Evolutionary conservation across 2,888 invertebrate species (phyloP), one percentile per base, ranked within the genome.

Genomic region (Biston stratarius): DNA sequence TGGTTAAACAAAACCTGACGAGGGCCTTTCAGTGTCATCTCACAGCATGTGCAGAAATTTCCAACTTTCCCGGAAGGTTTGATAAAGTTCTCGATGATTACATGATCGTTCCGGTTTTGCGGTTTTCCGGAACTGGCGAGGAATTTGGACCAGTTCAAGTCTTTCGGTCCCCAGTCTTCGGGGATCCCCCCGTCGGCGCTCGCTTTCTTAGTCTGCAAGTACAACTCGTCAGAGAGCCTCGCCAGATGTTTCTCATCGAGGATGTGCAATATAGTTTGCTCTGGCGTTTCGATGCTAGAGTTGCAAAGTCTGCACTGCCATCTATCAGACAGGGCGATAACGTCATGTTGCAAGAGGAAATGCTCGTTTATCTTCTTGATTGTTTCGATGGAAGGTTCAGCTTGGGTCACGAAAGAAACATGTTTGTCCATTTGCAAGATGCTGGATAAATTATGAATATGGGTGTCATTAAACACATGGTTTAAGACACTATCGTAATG

Each of bases 131-230:
- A 89, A 61, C 89, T 88, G 10, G 90, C 89, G n/a, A 94, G 74
- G 73, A 90, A 94, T 69, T 92, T 93, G 0, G 88, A 86, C 94
- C 94, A 94, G 73, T 91, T 92, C 34, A 92, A 77, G 58, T 91
- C 91, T 70, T 91, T 92, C 0, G 91, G 89, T 0, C 94, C 93
- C 94, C 94, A 94, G 63, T 94, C 93, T 14, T 92, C 93, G 0
- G 92, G 91, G 0, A 91, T 84, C 0, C 83, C 72, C 0, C 86
- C 87, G n/a, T 91, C 92, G 0, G 87, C 83, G 57, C 85, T 88
- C 6, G 79, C 82, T 0, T 83, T 80, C 60, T 87, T 90, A 76
- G 88, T 84, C 40, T 86, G 84, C 1, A 90, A 73, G 73, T 87
- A 94, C 10, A 92, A 47, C 45, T 89, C 92, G 60, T 94, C 94